A percentile compares a stretch with the other conserved stretches of the same genome.
These are phyloP conservation scores for Notocelia uddmanniana DNA, from an alignment of 2,888 invertebrate species.

Conservation along the genomic window DNA sequence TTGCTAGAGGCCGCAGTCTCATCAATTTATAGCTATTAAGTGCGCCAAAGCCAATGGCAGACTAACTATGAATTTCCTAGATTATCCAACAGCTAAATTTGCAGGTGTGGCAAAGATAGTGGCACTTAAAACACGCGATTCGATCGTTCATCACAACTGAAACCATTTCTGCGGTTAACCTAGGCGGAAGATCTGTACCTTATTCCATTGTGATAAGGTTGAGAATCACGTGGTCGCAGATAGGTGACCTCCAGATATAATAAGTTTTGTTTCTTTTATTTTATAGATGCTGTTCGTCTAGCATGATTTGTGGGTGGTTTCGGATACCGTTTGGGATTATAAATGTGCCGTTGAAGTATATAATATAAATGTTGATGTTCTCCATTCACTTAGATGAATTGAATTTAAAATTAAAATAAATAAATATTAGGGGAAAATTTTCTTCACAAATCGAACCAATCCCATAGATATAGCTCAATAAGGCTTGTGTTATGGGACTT, in stretches of 20 bases:
- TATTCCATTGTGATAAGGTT: slow-evolving; percentile 36
- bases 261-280: slow-evolving; percentile 44
- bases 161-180: slow-evolving; percentile 35
- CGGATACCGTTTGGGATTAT: slow-evolving; percentile 39
- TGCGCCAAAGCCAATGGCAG: slow-evolving; percentile 28
- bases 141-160: slow-evolving; percentile 43
- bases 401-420: no score
- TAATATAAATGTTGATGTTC: slow-evolving; percentile 28
- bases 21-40: slow-evolving; percentile 35
- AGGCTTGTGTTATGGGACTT: no score
- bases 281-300: slow-evolving; percentile 44
- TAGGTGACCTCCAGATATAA: slow-evolving; percentile 44
- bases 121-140: slow-evolving; percentile 44
- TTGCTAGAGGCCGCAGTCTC: slow-evolving; percentile 4
- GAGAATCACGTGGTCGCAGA: slow-evolving; percentile 31
- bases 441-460: no score
- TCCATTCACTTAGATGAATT: slow-evolving; percentile 15
- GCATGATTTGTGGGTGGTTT: slow-evolving; percentile 44
- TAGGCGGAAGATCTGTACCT: background rate
- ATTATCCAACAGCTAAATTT: slow-evolving; percentile 38
- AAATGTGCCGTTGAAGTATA: slow-evolving; percentile 35
- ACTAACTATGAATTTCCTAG: slow-evolving; percentile 24
- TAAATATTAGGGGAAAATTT: no score
- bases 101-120: slow-evolving; percentile 45
- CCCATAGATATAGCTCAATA: no score